Conservation (phyloP, 2,888 invertebrate genomes). For the Agrotis ipsilon region DNA sequence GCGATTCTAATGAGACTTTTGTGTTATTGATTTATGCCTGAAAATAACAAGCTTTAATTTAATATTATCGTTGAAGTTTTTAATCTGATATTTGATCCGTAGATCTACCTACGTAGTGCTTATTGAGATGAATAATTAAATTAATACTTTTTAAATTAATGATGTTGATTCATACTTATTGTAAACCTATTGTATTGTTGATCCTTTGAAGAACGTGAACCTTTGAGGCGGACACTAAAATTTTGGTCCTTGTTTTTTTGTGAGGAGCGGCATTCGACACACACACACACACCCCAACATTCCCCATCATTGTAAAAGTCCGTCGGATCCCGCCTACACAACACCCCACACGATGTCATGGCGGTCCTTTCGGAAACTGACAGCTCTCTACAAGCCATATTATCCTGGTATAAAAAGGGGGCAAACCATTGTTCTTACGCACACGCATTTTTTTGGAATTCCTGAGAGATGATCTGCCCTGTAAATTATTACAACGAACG, state of each 20-base stretch:
- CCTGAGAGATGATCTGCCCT: constrained; percentile 11
- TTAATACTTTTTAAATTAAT: no score
- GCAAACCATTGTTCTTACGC: constrained; percentile 92
- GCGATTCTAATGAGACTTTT: neutral
- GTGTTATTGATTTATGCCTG: neutral
- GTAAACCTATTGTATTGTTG: neutral
- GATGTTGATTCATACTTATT: neutral
- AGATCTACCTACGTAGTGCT: no score
- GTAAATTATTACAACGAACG: neutral
- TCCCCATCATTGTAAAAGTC: constrained; percentile 24
- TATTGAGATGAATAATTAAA: no score
- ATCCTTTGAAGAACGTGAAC: neutral
- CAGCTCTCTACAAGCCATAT: constrained; percentile 83
- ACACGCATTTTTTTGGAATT: constrained; percentile 87
- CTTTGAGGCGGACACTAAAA: neutral
- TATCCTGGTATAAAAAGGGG: constrained; percentile 91
- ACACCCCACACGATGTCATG: constrained; percentile 73
- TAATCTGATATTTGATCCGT: neutral
- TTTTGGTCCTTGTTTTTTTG: constrained; percentile 9
- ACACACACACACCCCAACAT: constrained; percentile 37
- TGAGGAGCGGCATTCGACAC: neutral
- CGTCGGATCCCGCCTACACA: constrained; percentile 61
- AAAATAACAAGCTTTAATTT: neutral
- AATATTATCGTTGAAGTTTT: neutral
- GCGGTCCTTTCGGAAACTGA: constrained; percentile 72